Evolutionary conservation across 2,797 vertebrate species (phyloP), one percentile per base, ranked within the genome.

Genomic region (Ctenopoma multispine): DNA sequence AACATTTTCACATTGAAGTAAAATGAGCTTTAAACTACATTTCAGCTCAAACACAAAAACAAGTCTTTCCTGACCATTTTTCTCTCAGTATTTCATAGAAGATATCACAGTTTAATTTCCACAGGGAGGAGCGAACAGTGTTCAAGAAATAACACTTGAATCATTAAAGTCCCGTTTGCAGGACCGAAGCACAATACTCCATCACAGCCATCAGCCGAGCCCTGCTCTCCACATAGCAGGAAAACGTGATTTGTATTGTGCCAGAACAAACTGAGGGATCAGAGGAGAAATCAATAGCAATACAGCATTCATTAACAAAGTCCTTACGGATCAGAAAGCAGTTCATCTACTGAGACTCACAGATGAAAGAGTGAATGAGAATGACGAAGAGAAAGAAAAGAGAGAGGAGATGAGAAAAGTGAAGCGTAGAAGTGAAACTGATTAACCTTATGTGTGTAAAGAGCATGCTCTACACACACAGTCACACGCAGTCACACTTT

Each of bases 221-320:
- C 46, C 49, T 61, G 55, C 63, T 57, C 77, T 69, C 49, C 41
- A 59, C 64, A 44, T 69, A 8, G 44, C 67, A 63, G 54, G 51
- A 73, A 79, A 82, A 81, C 50, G 49, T 55, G 75, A 72, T 77
- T 76, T 70, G 70, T 81, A 57, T 83, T 77, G 73, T 34, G 57
- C 40, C 77, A 58, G 78, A 81, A 81, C 86, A 87, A 90, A 88
- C 81, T 54, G 46, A 82, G 70, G 82, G 87, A 92, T 90, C 84
- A 90, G 77, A 72, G 63, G 70, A 78, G 78, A 83, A 90, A 92
- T 90, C 92, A 83, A 93, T 92, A 87, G 83, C 76, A 82, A 83
- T 87, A 85, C 43, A 81, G 55, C 65, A 70, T 84, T 90, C 79
- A 89, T 90, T 89, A 86, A 86, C 72, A 75, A 77, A 90, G 85